A percentile compares a stretch with the other conserved stretches of the same genome.
Evolutionary conservation across 2,113 vertebrate species (phyloP).

Genomic region (Thinocorus orbignyianus): DNA sequence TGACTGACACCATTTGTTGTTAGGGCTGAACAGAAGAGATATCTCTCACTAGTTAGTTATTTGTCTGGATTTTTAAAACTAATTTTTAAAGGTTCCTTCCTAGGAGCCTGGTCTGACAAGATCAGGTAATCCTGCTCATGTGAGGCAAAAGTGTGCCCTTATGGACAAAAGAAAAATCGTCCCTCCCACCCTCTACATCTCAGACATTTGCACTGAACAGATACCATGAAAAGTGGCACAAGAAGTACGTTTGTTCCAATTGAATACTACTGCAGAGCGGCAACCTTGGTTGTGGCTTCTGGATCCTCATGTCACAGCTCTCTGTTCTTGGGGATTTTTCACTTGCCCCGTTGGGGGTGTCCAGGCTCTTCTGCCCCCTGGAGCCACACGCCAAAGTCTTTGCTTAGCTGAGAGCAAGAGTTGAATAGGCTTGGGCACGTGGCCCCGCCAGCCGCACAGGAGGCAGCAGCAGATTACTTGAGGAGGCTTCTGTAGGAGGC

Average conservation of each 20-base stretch:
- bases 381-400: not conserved
- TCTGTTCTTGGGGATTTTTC: not conserved
- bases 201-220: not conserved
- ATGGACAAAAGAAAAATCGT: not conserved
- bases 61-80: not conserved
- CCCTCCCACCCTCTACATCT: not conserved
- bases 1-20: not conserved
- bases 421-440: not conserved
- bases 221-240: not conserved
- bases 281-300: not conserved
- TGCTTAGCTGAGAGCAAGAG: fast-evolving
- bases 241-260: not conserved
- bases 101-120: not conserved
- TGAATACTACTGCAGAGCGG: not conserved
- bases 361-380: not conserved
- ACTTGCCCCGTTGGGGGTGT: fast-evolving
- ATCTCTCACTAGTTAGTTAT: not conserved
- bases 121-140: not conserved
- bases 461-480: not conserved
- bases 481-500: not conserved
- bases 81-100: not conserved
- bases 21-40: not conserved
- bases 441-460: fast-evolving
- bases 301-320: not conserved
- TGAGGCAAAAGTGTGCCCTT: not conserved